Base-by-base conservation (phyloP, 2,797 vertebrate species). In the Poeciliopsis paucimaculata region DNA sequence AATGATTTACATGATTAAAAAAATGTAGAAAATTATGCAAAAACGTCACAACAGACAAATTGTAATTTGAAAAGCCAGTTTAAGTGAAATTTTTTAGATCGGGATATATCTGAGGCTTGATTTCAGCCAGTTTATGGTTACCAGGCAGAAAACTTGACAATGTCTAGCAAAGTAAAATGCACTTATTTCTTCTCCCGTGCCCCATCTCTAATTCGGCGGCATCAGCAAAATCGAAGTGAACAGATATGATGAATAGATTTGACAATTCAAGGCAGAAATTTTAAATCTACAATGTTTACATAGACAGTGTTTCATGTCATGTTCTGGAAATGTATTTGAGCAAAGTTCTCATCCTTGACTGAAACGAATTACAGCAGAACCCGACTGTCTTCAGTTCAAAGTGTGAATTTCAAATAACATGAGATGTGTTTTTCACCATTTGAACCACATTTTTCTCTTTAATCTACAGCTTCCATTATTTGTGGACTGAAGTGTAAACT, bases 401-500 rank as follows among this genome's bases (percentile, higher is more conserved):
- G 57, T 49, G 73, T 76, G 31, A 34, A 53, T 41, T 68, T 79
- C n/a, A 79, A 78, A 82, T 12, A n/a, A n/a, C 53, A 57, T 57
- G 53, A n/a, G 26, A 51, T 51, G 49, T 51, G 49, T 23, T 51
- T 20, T 51, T 51, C 51, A 55, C 53, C 26, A 28, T 55, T n/a
- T n/a, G 53, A 57, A 57, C n/a, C 26, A 28, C 53, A 57, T 28
- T 57, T 46, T 77, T 46, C 31, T 84, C 80, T 73, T 70, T 77
- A 39, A 86, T 89, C 88, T 83, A 81, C 83, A 89, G 72, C 60
- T 77, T 84, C 85, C 82, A 83, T 75, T 90, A 87, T 66, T 68
- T 70, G 66, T 70, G 87, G 87, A 86, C 87, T 93, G 90, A 92
- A 91, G 84, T 92, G 93, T 94, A 92, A 90, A 92, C 88, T 94